A percentile compares a stretch with the other conserved stretches of the same genome.
These are phyloP conservation scores for Hybos culiciformis DNA, from an alignment of 2,888 invertebrate species.

Conservation along the genomic window DNA sequence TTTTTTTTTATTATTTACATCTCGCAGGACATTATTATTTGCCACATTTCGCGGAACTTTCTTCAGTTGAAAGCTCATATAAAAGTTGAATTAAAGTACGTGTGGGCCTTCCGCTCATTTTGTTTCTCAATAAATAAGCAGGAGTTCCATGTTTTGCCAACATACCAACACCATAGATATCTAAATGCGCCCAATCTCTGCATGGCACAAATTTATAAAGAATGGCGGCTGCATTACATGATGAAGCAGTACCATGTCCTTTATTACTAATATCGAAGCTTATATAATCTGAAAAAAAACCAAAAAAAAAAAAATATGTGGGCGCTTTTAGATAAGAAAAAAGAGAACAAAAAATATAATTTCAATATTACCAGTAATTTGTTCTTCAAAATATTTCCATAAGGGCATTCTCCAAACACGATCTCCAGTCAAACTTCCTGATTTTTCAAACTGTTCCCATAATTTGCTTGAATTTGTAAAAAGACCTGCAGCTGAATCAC, in stretches of 20 bases:
- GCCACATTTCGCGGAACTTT: too few relatives aligned
- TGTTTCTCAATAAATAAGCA: slow-evolving; percentile 44
- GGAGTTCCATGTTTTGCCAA: slow-evolving; percentile 51
- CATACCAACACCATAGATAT: slow-evolving; percentile 54
- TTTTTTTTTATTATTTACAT: too few relatives aligned
- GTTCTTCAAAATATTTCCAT: slow-evolving; percentile 56
- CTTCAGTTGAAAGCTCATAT: too few relatives aligned
- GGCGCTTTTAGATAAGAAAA: too few relatives aligned
- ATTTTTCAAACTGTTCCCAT: slow-evolving; percentile 40
- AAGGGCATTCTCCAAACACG: slow-evolving; percentile 71
- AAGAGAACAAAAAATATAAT: too few relatives aligned
- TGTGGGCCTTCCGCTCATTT: slow-evolving; percentile 68
- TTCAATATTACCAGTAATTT: slow-evolving; percentile 36
- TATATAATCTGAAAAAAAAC: slow-evolving; percentile 42
- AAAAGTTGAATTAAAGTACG: slow-evolving; percentile 59
- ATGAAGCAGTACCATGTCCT: slow-evolving; percentile 37
- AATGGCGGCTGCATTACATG: slow-evolving; percentile 68
- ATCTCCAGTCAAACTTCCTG: slow-evolving; percentile 49
- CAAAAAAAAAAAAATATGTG: too few relatives aligned
- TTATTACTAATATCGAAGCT: slow-evolving; percentile 33
- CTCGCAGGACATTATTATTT: too few relatives aligned
- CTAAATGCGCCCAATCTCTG: slow-evolving; percentile 65
- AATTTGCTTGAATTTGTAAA: slow-evolving; percentile 41
- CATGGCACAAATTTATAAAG: slow-evolving; percentile 56
- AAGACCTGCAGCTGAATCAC: slow-evolving; percentile 42